phyloP scores from a whole-genome alignment of 2,113 vertebrate species.

The Phycodurus eques region DNA sequence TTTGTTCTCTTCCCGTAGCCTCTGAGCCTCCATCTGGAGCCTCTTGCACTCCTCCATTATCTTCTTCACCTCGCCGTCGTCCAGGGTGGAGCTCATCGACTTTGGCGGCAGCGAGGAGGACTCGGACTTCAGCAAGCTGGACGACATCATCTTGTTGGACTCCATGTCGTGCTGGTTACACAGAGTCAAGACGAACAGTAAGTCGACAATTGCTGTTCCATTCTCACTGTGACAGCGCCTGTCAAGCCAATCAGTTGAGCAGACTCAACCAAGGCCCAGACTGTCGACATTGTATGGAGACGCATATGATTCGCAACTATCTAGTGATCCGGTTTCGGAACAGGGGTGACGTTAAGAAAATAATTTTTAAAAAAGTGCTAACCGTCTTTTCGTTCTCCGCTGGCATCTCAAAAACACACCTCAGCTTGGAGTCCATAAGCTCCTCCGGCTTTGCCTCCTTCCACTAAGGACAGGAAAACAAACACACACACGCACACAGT shows the following conservation, averaged over 20 bases:
- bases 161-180: conserved; percentile 88
- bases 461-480: conserved; percentile 78
- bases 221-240: background rate
- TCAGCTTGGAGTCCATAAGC: conserved; percentile 98
- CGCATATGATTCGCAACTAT: background rate
- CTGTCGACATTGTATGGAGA: too few relatives aligned
- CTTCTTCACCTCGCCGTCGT: conserved; percentile 91
- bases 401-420: conserved; percentile 97
- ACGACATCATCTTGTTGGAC: conserved; percentile 90
- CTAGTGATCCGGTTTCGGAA: background rate
- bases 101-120: conserved; percentile 82
- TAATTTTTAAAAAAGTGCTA: conserved; percentile 45
- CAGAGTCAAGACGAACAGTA: background rate
- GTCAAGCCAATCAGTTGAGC: background rate
- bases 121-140: conserved; percentile 91
- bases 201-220: background rate
- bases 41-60: conserved; percentile 95
- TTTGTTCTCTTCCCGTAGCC: conserved; percentile 96
- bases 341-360: background rate
- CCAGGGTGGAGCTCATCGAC: conserved; percentile 85
- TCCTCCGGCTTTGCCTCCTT: conserved; percentile 98
- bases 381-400: conserved; percentile 93
- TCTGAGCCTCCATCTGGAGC: conserved; percentile 92
- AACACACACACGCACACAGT: background rate
- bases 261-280: too few relatives aligned